A percentile compares a stretch with the other conserved stretches of the same genome.
These are phyloP conservation scores for Struthio camelus DNA, from an alignment of 2,113 vertebrate species.

Conservation along the genomic window DNA sequence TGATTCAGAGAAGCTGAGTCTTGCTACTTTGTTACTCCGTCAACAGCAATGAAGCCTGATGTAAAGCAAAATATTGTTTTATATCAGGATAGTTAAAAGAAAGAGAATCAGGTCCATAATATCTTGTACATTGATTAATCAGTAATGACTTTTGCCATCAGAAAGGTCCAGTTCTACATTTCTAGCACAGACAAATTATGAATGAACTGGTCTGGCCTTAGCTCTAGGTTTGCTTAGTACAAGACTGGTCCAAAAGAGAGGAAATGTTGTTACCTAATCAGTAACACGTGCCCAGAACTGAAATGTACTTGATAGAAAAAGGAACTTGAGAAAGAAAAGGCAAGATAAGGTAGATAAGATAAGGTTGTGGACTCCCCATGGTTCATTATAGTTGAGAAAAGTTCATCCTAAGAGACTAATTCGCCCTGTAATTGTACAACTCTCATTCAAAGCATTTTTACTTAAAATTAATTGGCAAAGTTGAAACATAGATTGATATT, in stretches of 20 bases:
- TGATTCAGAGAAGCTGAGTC: background rate
- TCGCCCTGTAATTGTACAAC: background rate
- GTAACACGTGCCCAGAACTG: background rate
- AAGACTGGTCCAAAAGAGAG: background rate
- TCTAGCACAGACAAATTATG: background rate
- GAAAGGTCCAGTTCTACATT: background rate
- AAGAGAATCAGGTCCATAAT: background rate
- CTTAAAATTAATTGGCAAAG: background rate
- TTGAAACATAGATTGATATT: background rate
- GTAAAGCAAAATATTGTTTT: background rate
- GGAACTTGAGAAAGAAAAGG: constrained; percentile 12
- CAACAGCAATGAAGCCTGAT: background rate
- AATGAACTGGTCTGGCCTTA: background rate
- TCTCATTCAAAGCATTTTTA: background rate
- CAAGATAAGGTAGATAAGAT: background rate
- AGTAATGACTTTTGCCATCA: background rate
- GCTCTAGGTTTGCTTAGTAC: background rate
- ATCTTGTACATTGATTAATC: background rate
- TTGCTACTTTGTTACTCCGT: background rate
- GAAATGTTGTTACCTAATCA: background rate
- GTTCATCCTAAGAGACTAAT: background rate
- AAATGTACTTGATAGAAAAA: background rate
- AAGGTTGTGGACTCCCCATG: background rate
- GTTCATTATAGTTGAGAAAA: constrained; percentile 11
- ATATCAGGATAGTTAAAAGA: background rate